Conservation (phyloP, 92 coral and sea anemone species). For the Blastomussa wellsi region DNA sequence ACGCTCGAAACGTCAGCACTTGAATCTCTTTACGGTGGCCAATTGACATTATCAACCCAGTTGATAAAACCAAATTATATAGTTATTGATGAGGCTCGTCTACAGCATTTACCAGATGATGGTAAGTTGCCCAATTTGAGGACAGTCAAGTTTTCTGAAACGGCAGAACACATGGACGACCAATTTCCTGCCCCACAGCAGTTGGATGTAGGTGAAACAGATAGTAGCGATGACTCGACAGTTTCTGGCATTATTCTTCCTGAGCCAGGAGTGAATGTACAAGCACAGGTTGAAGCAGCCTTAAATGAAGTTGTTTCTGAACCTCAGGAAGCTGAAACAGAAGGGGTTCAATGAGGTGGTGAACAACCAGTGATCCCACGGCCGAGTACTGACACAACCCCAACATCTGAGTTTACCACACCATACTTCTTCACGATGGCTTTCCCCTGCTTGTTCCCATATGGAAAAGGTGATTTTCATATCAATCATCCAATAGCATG, state of each 20-base stretch:
- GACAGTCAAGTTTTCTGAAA: conserved; percentile 37
- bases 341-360: neutral
- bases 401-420: conserved; percentile 42
- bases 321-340: conserved; percentile 16
- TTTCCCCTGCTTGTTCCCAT: conserved; percentile 46
- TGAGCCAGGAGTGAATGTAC: conserved; percentile 45
- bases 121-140: conserved; percentile 29
- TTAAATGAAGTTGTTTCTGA: conserved; percentile 24
- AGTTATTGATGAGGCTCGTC: conserved; percentile 38
- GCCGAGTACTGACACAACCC: conserved; percentile 32
- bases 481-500: conserved; percentile 43
- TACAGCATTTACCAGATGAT: conserved; percentile 22
- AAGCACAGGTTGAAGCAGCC: conserved; percentile 25
- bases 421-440: conserved; percentile 45
- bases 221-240: conserved; percentile 33
- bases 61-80: too few species aligned
- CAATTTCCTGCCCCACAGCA: conserved; percentile 44
- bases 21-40: too few species aligned
- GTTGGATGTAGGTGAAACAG: conserved; percentile 24
- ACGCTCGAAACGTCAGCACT: too few species aligned
- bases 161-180: conserved; percentile 26
- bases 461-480: conserved; percentile 39
- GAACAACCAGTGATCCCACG: conserved; percentile 55
- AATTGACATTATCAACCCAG: too few species aligned
- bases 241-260: conserved; percentile 42